Evolutionary conservation across 2,113 vertebrate species (phyloP).

Genomic region (Brevimyrus niger): DNA sequence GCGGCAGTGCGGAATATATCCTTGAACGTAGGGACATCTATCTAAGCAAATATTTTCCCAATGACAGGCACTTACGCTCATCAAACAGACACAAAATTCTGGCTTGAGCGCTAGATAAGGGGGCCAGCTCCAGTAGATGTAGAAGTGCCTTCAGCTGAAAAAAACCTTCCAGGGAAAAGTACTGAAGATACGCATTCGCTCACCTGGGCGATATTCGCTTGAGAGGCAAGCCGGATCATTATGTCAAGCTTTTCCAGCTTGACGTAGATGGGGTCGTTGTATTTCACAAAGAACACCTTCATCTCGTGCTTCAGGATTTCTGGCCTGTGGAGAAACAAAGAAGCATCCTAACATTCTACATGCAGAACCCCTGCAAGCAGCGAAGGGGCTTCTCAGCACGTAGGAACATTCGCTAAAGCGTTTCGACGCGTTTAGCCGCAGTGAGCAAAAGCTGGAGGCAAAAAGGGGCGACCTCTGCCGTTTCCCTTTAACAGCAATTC

Average conservation of each 20-base stretch:
- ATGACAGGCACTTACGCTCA: background rate
- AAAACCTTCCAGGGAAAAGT: background rate
- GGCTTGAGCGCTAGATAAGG: background rate
- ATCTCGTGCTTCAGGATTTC: constrained; percentile 98
- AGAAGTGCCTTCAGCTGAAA: background rate
- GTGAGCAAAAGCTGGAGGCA: background rate
- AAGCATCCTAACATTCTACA: background rate
- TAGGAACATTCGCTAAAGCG: background rate
- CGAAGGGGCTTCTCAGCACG: background rate
- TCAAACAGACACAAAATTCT: background rate
- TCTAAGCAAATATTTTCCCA: background rate
- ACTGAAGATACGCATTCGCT: background rate
- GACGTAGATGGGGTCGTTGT: constrained; percentile 97
- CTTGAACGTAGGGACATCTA: background rate
- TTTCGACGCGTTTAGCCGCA: background rate
- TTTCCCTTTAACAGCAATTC: background rate
- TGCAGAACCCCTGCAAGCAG: background rate
- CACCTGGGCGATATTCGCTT: constrained; percentile 97
- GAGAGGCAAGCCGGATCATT: constrained; percentile 96
- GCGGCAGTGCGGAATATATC: background rate
- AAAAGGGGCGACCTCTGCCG: background rate
- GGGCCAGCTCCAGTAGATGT: background rate
- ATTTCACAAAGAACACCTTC: constrained; percentile 99
- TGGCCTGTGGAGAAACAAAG: constrained; percentile 56
- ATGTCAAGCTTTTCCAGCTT: constrained; percentile 98